phyloP scores from a whole-genome alignment of 2,888 invertebrate genomes.

The Netelia fuscicornis region DNA sequence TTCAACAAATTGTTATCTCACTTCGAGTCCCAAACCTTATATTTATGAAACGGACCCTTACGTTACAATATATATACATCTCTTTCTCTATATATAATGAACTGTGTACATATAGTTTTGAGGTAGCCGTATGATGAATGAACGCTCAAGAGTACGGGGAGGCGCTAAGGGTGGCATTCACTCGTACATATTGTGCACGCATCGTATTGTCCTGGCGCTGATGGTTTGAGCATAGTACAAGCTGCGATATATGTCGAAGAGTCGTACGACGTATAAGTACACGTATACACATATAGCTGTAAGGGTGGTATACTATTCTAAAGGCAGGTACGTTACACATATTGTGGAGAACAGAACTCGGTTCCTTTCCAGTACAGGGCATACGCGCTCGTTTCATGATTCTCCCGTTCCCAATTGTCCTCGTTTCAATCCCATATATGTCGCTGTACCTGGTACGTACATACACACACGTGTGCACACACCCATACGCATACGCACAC shows the following conservation, averaged over 20 bases:
- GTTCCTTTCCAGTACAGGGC: constrained; percentile 49
- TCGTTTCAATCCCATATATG: constrained; percentile 31
- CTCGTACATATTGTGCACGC: constrained; percentile 43
- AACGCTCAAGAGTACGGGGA: constrained; percentile 32
- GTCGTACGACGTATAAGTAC: background rate
- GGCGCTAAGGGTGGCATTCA: constrained; percentile 41
- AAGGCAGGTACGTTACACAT: constrained; percentile 5
- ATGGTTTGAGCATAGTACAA: constrained; percentile 7
- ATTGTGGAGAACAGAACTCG: constrained; percentile 43
- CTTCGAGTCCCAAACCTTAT: too few relatives aligned
- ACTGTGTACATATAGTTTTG: too few relatives aligned
- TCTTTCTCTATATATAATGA: too few relatives aligned
- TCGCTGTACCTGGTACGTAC: constrained; percentile 12
- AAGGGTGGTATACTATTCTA: constrained; percentile 2
- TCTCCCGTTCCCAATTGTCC: constrained; percentile 57
- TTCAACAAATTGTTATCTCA: too few relatives aligned
- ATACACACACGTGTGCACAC: constrained; percentile 16
- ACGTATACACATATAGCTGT: background rate
- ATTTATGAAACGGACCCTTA: too few relatives aligned
- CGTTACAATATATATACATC: too few relatives aligned
- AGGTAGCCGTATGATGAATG: too few relatives aligned
- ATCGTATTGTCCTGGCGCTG: constrained; percentile 49
- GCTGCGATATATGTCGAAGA: too few relatives aligned
- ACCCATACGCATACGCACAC: background rate
- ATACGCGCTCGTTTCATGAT: constrained; percentile 45